These are phyloP conservation scores for Pteria penguin DNA, from an alignment of 2,888 invertebrate species.

Conservation along the genomic window DNA sequence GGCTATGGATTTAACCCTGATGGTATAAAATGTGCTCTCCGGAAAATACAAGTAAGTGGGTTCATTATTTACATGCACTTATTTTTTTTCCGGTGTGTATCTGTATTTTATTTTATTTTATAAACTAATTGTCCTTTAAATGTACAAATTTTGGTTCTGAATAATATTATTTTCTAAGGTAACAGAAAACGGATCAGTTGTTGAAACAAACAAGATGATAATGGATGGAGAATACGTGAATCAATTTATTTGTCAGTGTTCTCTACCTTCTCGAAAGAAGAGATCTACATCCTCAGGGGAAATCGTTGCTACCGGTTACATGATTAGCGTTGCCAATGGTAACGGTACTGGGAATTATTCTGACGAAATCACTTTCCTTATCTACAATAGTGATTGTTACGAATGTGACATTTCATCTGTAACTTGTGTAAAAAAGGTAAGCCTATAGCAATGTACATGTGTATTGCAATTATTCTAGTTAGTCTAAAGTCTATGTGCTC, in stretches of 20 bases:
- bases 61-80: too few relatives aligned
- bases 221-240: not conserved
- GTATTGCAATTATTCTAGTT: too few relatives aligned
- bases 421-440: slow-evolving; percentile 57
- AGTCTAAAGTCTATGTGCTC: too few relatives aligned
- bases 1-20: not conserved
- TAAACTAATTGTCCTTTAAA: too few relatives aligned
- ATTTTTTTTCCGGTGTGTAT: too few relatives aligned
- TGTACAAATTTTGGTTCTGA: too few relatives aligned
- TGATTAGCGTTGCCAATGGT: not conserved
- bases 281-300: not conserved
- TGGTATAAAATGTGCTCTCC: not conserved
- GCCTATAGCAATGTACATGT: too few relatives aligned
- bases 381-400: slow-evolving; percentile 57
- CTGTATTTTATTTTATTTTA: too few relatives aligned
- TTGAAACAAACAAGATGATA: not conserved
- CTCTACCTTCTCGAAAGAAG: not conserved
- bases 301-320: not conserved
- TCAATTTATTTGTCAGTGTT: not conserved
- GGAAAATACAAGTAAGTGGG: not conserved
- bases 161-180: too few relatives aligned
- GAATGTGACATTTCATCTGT: slow-evolving; percentile 31
- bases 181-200: not conserved
- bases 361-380: slow-evolving; percentile 32
- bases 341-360: not conserved